Evolutionary conservation across 2,113 vertebrate genomes (phyloP).

Genomic region (Calypte anna): DNA sequence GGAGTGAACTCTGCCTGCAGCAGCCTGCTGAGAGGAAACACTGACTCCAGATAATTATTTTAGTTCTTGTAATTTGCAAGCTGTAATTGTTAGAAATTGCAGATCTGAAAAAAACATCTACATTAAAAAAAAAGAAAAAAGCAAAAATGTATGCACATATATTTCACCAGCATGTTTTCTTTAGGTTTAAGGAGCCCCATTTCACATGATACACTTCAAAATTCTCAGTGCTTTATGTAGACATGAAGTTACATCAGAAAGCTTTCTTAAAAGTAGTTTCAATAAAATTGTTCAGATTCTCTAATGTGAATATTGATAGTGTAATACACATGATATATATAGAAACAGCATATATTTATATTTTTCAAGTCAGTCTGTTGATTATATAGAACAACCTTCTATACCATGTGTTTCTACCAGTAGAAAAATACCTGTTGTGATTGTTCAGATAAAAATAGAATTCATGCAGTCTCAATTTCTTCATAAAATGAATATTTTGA

Average conservation of each 20-base stretch:
- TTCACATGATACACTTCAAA: not conserved
- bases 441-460: conserved; percentile 80
- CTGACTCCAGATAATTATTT: conserved; percentile 71
- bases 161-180: conserved; percentile 10
- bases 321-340: conserved; percentile 72
- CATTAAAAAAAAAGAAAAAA: not conserved
- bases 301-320: conserved; percentile 87
- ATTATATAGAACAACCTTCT: conserved; percentile 80
- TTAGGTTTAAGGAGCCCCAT: conserved; percentile 31
- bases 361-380: conserved; percentile 89
- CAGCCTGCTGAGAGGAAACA: conserved; percentile 89
- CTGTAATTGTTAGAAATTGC: not conserved
- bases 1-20: conserved; percentile 95
- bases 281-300: conserved; percentile 79
- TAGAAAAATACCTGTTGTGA: conserved; percentile 75
- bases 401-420: conserved; percentile 81
- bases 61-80: not conserved
- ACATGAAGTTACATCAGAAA: conserved; percentile 58
- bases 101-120: not conserved
- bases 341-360: conserved; percentile 85
- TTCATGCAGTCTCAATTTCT: conserved; percentile 78
- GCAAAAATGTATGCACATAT: not conserved
- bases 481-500: conserved; percentile 78
- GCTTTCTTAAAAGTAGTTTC: conserved; percentile 77
- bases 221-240: conserved; percentile 5